A percentile compares a stretch with the other conserved stretches of the same genome.
phyloP scores from a whole-genome alignment of 2,113 vertebrate species.

The Trichomycterus rosablanca region DNA sequence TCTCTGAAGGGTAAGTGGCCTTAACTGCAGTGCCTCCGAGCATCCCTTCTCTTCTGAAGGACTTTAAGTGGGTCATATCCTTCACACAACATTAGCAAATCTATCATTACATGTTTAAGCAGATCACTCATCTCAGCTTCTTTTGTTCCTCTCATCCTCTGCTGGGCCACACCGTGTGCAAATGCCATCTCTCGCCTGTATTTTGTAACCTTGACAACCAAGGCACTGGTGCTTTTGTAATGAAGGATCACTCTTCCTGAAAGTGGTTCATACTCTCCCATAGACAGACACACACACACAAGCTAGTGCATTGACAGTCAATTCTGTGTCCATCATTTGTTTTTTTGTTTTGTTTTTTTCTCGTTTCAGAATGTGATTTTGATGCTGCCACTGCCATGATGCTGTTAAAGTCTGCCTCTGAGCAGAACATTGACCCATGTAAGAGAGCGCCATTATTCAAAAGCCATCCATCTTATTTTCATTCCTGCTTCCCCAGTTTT shows the following conservation, averaged over 20 bases:
- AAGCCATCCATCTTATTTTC: conserved; percentile 21
- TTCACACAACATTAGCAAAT: conserved; percentile 34
- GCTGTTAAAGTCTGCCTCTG: conserved; percentile 97
- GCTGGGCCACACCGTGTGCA: conserved; percentile 17
- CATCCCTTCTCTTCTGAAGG: conserved; percentile 24
- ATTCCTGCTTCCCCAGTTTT: conserved; percentile 5
- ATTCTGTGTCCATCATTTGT: conserved; percentile 69
- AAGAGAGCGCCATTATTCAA: conserved; percentile 68
- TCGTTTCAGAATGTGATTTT: conserved; percentile 83
- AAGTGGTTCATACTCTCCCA: conserved; percentile 43
- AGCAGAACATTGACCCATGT: conserved; percentile 93
- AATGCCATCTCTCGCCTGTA: conserved; percentile 53
- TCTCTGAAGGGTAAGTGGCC: conserved; percentile 86
- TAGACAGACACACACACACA: conserved; percentile 6
- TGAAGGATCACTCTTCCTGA: conserved; percentile 42
- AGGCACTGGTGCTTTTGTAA: conserved; percentile 62
- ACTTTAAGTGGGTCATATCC: conserved; percentile 31
- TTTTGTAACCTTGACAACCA: conserved; percentile 73
- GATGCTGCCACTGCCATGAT: conserved; percentile 99
- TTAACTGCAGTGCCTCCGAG: conserved; percentile 8
- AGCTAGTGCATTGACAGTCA: conserved; percentile 26
- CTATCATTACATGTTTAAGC: conserved; percentile 40
- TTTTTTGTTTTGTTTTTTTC: conserved; percentile 77
- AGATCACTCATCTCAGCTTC: conserved; percentile 35
- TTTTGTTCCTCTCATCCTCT: conserved; percentile 39